These are phyloP conservation scores for Neodon shergylaensis DNA, from an alignment of 2,113 vertebrate genomes.

Conservation along the genomic window DNA sequence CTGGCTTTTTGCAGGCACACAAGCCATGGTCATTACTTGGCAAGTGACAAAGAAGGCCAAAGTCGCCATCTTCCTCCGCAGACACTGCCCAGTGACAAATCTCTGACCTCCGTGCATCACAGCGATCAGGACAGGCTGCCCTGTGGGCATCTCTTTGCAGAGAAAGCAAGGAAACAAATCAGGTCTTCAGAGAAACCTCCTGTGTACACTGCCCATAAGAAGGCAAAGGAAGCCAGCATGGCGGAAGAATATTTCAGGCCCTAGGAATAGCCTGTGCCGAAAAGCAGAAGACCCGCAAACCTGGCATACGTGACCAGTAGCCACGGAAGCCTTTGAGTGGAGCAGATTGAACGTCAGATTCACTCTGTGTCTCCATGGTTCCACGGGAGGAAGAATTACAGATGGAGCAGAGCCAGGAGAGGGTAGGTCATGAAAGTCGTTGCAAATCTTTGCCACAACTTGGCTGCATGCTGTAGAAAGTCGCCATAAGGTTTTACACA, in stretches of 20 bases:
- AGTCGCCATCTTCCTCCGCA: background rate
- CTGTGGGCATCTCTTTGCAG: background rate
- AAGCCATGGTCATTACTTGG: background rate
- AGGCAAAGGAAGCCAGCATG: background rate
- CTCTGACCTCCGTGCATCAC: background rate
- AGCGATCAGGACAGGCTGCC: background rate
- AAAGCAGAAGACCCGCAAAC: background rate
- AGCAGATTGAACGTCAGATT: background rate
- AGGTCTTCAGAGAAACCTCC: background rate
- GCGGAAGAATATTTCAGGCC: background rate
- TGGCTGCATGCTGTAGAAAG: background rate
- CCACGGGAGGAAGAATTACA: background rate
- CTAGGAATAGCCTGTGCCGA: background rate
- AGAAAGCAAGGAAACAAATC: background rate
- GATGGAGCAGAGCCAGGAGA: background rate
- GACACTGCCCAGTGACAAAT: background rate
- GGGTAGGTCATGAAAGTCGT: background rate
- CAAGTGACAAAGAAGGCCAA: background rate
- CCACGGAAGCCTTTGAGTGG: background rate
- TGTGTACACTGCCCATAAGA: background rate
- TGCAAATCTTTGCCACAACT: conserved; percentile 12
- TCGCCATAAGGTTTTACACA: background rate
- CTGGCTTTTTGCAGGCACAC: background rate
- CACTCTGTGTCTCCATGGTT: too few relatives aligned
- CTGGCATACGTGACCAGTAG: background rate